These are phyloP conservation scores for Mobula hypostoma DNA, from an alignment of 2,113 vertebrate genomes.

Conservation along the genomic window DNA sequence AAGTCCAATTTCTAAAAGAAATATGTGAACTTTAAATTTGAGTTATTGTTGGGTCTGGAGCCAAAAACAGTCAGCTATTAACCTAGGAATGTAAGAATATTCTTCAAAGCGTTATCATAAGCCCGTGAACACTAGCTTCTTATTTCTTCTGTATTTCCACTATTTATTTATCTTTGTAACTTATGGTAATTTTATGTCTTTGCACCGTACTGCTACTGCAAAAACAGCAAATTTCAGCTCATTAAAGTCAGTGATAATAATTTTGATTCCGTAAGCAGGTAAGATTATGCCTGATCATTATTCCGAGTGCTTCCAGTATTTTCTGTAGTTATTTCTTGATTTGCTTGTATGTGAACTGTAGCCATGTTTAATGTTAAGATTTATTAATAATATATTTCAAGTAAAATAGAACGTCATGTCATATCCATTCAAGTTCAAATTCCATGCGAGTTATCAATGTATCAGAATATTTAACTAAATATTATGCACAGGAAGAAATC, in stretches of 20 bases:
- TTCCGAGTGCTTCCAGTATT: no score
- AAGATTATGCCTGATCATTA: not conserved
- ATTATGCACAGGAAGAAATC: not conserved
- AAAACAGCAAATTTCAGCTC: no score
- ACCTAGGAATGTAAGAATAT: not conserved
- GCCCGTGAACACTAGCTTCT: no score
- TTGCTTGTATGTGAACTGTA: not conserved
- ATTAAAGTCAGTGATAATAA: no score
- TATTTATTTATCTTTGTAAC: no score
- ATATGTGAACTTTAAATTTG: not conserved
- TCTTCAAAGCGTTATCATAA: not conserved
- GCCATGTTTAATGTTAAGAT: not conserved
- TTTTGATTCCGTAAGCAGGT: not conserved
- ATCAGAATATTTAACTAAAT: not conserved
- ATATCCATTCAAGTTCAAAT: not conserved
- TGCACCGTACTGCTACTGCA: no score
- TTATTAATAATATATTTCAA: not conserved
- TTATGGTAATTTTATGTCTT: no score
- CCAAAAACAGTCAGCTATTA: not conserved
- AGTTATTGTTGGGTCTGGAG: not conserved
- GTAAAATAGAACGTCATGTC: not conserved
- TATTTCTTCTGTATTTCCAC: no score
- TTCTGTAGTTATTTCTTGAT: not conserved
- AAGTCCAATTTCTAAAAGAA: no score
- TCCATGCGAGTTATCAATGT: not conserved